A percentile compares a stretch with the other conserved stretches of the same genome.
These are phyloP conservation scores for Sebastes alutus DNA, from an alignment of 2,797 vertebrate genomes.

Conservation along the genomic window DNA sequence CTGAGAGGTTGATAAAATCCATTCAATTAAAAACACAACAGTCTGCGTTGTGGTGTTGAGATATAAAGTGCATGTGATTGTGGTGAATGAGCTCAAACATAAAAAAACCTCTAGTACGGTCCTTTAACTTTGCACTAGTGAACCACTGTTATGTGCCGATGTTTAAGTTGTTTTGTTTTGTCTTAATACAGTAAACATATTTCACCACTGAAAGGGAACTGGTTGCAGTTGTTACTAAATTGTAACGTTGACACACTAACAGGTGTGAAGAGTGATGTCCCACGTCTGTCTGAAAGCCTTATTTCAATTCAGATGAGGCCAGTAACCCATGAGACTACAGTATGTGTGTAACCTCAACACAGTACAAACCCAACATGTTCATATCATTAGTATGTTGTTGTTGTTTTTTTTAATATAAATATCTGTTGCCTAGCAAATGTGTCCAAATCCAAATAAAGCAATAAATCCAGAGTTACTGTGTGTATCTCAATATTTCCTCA, in stretches of 20 bases:
- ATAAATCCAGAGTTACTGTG: conserved; percentile 46
- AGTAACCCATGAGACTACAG: conserved; percentile 22
- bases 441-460: conserved; percentile 69
- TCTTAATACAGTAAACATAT: conserved; percentile 16
- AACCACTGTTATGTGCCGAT: conserved; percentile 61
- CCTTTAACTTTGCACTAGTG: conserved; percentile 58
- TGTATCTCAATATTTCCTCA: neutral
- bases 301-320: conserved; percentile 14
- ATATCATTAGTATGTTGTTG: conserved; percentile 12
- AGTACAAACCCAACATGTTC: conserved; percentile 13
- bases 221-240: conserved; percentile 10
- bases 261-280: conserved; percentile 27
- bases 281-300: neutral
- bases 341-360: neutral
- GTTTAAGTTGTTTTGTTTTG: conserved; percentile 13
- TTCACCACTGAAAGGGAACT: conserved; percentile 68
- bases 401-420: conserved; percentile 46
- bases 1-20: no score
- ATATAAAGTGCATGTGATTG: neutral
- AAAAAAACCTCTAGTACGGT: neutral
- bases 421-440: conserved; percentile 44
- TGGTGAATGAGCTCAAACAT: neutral
- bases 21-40: no score
- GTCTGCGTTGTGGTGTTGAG: no score
- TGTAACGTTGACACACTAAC: conserved; percentile 53